Base-by-base conservation (phyloP, 2,888 invertebrate genomes). In the Agonum fuliginosum region DNA sequence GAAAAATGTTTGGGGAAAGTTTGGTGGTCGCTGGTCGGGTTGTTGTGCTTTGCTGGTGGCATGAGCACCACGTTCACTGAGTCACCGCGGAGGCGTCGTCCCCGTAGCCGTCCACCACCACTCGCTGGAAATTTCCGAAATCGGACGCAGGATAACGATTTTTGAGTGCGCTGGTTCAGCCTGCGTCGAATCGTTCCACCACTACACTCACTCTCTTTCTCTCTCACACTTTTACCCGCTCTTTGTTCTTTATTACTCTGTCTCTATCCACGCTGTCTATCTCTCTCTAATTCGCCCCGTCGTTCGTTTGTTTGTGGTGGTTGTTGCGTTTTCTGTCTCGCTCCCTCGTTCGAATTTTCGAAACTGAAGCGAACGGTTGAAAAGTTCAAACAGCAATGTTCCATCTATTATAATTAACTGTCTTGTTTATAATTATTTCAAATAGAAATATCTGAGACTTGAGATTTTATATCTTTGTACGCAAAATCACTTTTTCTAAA, bases 111-210 rank as follows among this genome's bases (percentile, higher is more conserved):
- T 48, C 48, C 48, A 48, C 34, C 62, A 37, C 34, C 41, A 30
- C 22, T 12, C 41, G 67, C 41, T 67, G 67, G 67, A 67, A 67
- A 67, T 67, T 67, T 67, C 67, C 67, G 67, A 67, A 67, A 41
- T 67, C 37, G 67, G 37, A 67, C 67, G 41, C 67, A 67, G 67
- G 67, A 67, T 67, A 67, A 67, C 67, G 67, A 67, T 67, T 67
- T 67, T 67, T 67, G 67, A 67, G 41, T 41, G 22, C 67, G 37
- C 67, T 67, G 67, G 67, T 41, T 37, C 20, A 14, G 41, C 37
- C 67, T 67, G 67, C 41, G 67, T 37, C 67, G 67, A 67, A 67
- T 67, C 67, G 22, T 12, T 37, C 67, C 41, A 37, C 41, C 41
- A 67, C 41, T 37, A 19, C 37, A 37, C 22, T 37, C 10, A 17